phyloP scores from a whole-genome alignment of 64 coral and sea anemone species.

The Montipora cactus region DNA sequence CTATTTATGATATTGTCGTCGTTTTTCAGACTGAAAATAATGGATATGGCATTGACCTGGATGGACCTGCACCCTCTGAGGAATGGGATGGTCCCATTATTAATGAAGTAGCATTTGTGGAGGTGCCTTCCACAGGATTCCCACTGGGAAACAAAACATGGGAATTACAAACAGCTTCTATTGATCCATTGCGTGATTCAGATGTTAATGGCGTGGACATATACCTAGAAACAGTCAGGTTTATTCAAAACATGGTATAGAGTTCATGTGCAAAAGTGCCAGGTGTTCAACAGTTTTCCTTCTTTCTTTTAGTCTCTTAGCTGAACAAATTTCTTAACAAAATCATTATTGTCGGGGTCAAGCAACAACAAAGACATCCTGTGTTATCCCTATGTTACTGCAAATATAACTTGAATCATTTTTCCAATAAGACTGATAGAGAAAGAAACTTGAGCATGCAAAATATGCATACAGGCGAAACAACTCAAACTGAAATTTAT shows the following conservation, averaged over 20 bases:
- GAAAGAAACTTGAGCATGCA: too few relatives aligned
- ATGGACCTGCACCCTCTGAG: conserved; percentile 17
- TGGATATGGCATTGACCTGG: conserved; percentile 12
- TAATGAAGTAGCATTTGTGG: conserved; percentile 7
- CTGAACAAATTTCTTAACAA: conserved; percentile 19
- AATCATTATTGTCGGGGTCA: background rate
- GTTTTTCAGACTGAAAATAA: conserved; percentile 7
- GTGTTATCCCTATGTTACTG: background rate
- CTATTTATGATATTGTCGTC: background rate
- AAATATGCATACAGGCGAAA: background rate
- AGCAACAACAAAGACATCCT: background rate
- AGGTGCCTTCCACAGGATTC: conserved; percentile 34
- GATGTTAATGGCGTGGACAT: conserved; percentile 52
- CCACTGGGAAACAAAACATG: conserved; percentile 39
- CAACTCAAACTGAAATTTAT: background rate
- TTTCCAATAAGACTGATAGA: too few relatives aligned
- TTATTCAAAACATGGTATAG: conserved; percentile 25
- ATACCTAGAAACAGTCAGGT: conserved; percentile 36
- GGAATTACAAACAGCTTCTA: background rate
- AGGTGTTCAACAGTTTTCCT: background rate
- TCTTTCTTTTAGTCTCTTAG: background rate
- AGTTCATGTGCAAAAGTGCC: background rate
- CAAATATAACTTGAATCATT: background rate
- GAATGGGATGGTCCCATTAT: conserved; percentile 7
- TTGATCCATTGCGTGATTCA: conserved; percentile 25